phyloP scores from a whole-genome alignment of 2,797 vertebrate species.

The Crocodylus rhombifer region DNA sequence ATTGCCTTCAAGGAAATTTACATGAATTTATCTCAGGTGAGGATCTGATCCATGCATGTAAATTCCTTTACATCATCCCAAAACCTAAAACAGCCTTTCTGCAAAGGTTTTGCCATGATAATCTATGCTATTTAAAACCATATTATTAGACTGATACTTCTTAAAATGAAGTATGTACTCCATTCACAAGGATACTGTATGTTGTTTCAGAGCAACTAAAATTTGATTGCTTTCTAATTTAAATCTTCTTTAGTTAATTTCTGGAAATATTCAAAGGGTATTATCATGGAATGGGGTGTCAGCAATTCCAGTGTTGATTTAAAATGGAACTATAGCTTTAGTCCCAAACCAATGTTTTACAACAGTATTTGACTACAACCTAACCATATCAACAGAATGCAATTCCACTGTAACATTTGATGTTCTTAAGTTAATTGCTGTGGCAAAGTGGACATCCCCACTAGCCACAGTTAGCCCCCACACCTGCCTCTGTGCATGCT shows the following conservation, averaged over 20 bases:
- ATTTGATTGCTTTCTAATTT: background rate
- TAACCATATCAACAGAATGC: background rate
- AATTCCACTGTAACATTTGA: conserved; percentile 37
- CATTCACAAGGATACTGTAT: background rate
- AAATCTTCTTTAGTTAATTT: conserved; percentile 3
- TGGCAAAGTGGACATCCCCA: background rate
- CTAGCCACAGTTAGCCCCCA: too few species aligned
- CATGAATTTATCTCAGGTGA: background rate
- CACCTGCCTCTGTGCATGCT: too few species aligned
- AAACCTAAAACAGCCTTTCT: conserved; percentile 2
- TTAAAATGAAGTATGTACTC: background rate
- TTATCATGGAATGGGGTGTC: background rate
- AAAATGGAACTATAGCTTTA: background rate
- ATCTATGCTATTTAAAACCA: background rate
- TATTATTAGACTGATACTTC: background rate
- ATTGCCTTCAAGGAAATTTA: background rate
- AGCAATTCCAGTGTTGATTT: background rate
- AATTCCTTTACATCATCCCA: background rate
- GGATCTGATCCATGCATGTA: background rate
- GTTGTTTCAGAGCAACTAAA: background rate
- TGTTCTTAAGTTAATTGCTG: background rate
- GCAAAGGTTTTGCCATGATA: background rate
- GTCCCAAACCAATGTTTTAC: conserved; percentile 16
- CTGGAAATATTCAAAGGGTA: conserved; percentile 17
- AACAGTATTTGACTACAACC: conserved; percentile 28